A percentile compares a stretch with the other conserved stretches of the same genome.
Conservation (phyloP, 2,888 invertebrate species). For the Oscheius onirici region DNA sequence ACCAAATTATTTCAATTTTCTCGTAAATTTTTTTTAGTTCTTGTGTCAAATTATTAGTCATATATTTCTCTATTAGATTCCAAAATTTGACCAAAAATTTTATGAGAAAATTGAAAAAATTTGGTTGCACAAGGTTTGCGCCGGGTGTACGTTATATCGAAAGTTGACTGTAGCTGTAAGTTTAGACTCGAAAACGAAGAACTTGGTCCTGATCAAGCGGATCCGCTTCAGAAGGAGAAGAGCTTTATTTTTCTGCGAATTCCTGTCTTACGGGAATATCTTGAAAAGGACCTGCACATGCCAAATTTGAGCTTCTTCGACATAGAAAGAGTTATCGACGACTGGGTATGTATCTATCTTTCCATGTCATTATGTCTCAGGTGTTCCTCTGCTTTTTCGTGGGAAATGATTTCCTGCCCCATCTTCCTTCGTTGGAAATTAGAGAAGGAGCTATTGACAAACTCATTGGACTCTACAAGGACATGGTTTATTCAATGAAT, state of each 20-base stretch:
- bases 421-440: slow-evolving; percentile 96
- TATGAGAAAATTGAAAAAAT: no score
- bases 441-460: slow-evolving; percentile 83
- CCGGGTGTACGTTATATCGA: no score
- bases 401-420: slow-evolving; percentile 97
- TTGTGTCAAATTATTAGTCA: no score
- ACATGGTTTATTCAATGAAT: slow-evolving; percentile 67
- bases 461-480: slow-evolving; percentile 89
- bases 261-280: slow-evolving; percentile 86
- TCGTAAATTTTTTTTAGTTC: no score
- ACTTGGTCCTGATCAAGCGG: slow-evolving; percentile 58
- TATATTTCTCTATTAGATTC: no score
- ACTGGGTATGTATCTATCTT: slow-evolving; percentile 81
- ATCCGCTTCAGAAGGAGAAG: slow-evolving; percentile 64
- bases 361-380: slow-evolving; percentile 72
- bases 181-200: slow-evolving; percentile 56
- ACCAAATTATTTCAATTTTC: no score
- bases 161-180: no score
- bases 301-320: slow-evolving; percentile 93
- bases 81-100: no score
- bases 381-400: slow-evolving; percentile 94
- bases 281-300: slow-evolving; percentile 88
- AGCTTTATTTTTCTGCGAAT: slow-evolving; percentile 80
- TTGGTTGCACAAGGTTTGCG: no score
- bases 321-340: slow-evolving; percentile 92